Evolutionary conservation across 2,113 vertebrate genomes (phyloP).

Genomic region (Larimichthys crocea): DNA sequence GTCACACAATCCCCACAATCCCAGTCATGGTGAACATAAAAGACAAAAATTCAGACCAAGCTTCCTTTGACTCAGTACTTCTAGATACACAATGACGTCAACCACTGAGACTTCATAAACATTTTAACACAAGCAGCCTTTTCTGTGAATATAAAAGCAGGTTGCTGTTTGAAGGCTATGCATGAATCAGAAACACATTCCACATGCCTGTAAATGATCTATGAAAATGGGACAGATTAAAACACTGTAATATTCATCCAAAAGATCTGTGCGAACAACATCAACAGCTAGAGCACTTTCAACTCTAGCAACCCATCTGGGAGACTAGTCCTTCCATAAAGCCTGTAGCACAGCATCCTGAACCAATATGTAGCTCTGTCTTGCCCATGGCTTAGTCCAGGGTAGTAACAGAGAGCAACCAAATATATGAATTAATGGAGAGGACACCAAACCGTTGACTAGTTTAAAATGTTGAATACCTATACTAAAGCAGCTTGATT

Average conservation of each 20-base stretch:
- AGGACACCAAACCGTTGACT: slow-evolving; percentile 22
- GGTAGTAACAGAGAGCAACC: slow-evolving; percentile 10
- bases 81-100: background rate
- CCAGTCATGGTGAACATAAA: background rate
- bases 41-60: background rate
- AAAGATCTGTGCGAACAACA: slow-evolving; percentile 1
- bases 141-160: background rate
- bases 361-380: slow-evolving; percentile 10
- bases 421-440: slow-evolving; percentile 36
- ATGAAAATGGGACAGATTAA: background rate
- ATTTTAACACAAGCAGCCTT: background rate
- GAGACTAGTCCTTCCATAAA: background rate
- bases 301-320: background rate
- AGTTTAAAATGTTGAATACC: slow-evolving; percentile 2
- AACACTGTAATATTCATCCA: background rate
- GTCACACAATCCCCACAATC: background rate
- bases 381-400: slow-evolving; percentile 11
- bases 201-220: background rate
- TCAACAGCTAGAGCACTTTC: slow-evolving; percentile 4
- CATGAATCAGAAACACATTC: background rate
- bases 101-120: background rate
- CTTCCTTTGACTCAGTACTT: background rate
- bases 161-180: background rate
- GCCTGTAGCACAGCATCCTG: slow-evolving; percentile 14
- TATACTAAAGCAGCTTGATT: slow-evolving; percentile 11